Base-by-base conservation (phyloP, 1,140 invertebrate genomes). In the Neodiprion virginianus region DNA sequence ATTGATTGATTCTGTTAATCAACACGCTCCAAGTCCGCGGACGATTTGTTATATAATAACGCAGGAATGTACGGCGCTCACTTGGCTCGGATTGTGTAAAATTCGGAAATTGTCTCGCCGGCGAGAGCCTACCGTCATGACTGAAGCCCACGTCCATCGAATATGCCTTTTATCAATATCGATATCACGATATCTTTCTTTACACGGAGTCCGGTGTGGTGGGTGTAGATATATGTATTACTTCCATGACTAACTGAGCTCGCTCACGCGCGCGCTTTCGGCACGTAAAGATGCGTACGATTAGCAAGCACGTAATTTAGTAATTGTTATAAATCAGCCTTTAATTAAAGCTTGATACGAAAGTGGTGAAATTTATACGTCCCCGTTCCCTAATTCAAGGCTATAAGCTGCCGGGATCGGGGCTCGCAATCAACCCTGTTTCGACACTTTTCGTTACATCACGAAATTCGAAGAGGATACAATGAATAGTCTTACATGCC, bases 161-260 rank as follows among this genome's bases (percentile, higher is more conserved):
- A 11, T 61, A 61, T 61, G n/a, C 53, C 5, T 61, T 61, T 61
- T 61, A 61, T 61, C 53, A 61, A 61, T 61, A 61, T 61, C 53
- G 53, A 12, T 61, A 17, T 14, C 53, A 17, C 53, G 53, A 61
- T 61, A 61, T 61, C 53, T 61, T 61, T 11, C 53, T 61, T 12
- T 11, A 61, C 53, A 61, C 53, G 53, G n/a, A 61, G 53, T 61
- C n/a, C 11, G 53, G 53, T 17, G 11, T 17, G 53, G 28, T 40
- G 5, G 3, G 8, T 61, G 8, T 61, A 61, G 3, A 61, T 11
- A 17, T 61, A 14, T 10, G 50, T 53, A 61, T 61, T 17, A 17
- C 11, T 8, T 61, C 11, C 53, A 61, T 8, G 53, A 61, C 53
- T 61, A 8, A 17, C 53, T 17, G 53, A 61, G n/a, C n/a, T 17